These are phyloP conservation scores for Caenorhabditis angaria DNA, from an alignment of 2,888 invertebrate species.

Conservation along the genomic window DNA sequence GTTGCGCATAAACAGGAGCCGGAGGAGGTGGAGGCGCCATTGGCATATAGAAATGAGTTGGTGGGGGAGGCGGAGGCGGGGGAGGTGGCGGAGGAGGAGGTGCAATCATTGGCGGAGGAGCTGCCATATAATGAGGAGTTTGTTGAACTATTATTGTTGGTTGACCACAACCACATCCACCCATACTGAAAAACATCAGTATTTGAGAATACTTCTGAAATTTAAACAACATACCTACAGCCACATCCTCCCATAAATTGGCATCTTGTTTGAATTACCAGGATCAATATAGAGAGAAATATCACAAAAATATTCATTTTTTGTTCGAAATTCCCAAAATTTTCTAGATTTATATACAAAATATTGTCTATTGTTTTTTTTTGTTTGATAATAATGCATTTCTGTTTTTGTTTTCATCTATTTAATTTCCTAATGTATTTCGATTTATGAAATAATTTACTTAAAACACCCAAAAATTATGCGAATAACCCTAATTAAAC, in stretches of 20 bases:
- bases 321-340: not conserved
- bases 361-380: too few relatives aligned
- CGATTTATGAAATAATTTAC: too few relatives aligned
- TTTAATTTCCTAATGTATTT: too few relatives aligned
- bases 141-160: slow-evolving; percentile 38
- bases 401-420: too few relatives aligned
- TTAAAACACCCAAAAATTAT: not conserved
- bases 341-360: too few relatives aligned
- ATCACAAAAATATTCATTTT: not conserved
- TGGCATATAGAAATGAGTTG: slow-evolving; percentile 2
- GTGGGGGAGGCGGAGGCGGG: slow-evolving; percentile 16
- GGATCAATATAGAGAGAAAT: not conserved
- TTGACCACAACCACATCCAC: slow-evolving; percentile 39
- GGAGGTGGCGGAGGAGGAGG: slow-evolving; percentile 26
- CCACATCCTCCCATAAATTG: slow-evolving; percentile 8
- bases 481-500: not conserved
- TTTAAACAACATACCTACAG: not conserved
- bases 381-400: too few relatives aligned
- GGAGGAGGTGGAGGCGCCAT: slow-evolving; percentile 12
- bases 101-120: slow-evolving; percentile 13
- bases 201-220: not conserved
- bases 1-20: slow-evolving; percentile 8
- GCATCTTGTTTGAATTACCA: not conserved
- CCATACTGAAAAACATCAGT: slow-evolving; percentile 13
- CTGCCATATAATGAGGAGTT: slow-evolving; percentile 16